These are phyloP conservation scores for Calyptommatus sinebrachiatus DNA, from an alignment of 2,113 vertebrate genomes.

Conservation along the genomic window DNA sequence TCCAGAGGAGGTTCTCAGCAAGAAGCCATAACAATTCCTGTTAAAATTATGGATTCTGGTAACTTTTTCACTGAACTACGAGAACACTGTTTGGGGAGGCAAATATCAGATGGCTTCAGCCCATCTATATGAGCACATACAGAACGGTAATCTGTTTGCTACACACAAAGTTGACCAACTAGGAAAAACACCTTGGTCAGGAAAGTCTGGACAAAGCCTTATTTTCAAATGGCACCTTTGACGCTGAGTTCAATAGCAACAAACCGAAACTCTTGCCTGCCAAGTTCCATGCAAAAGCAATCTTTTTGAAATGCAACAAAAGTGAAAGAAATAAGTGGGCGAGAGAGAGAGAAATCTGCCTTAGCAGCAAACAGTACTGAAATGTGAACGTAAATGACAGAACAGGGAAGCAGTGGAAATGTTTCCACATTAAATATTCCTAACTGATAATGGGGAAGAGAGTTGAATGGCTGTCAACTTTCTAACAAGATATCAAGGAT, in stretches of 20 bases:
- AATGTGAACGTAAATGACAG: neutral
- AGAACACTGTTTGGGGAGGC: slow-evolving; percentile 25
- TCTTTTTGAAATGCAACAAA: neutral
- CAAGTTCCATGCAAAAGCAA: neutral
- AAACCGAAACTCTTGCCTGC: neutral
- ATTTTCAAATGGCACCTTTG: neutral
- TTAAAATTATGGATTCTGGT: slow-evolving; percentile 34
- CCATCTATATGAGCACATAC: neutral
- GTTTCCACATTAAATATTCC: neutral
- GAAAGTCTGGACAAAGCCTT: neutral
- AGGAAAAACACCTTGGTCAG: neutral
- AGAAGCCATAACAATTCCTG: neutral
- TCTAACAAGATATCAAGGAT: neutral
- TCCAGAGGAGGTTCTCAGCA: slow-evolving; percentile 18
- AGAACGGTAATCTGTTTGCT: neutral
- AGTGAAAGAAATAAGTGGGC: neutral
- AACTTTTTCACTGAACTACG: slow-evolving; percentile 9
- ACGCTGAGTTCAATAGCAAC: neutral
- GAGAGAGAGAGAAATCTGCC: neutral
- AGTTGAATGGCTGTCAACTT: neutral
- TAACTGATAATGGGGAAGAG: neutral
- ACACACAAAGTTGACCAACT: neutral
- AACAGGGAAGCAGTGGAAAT: neutral
- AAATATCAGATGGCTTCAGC: slow-evolving; percentile 25
- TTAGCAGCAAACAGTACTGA: neutral